These are phyloP conservation scores for Xiphophorus couchianus DNA, from an alignment of 2,113 vertebrate species.

Conservation along the genomic window DNA sequence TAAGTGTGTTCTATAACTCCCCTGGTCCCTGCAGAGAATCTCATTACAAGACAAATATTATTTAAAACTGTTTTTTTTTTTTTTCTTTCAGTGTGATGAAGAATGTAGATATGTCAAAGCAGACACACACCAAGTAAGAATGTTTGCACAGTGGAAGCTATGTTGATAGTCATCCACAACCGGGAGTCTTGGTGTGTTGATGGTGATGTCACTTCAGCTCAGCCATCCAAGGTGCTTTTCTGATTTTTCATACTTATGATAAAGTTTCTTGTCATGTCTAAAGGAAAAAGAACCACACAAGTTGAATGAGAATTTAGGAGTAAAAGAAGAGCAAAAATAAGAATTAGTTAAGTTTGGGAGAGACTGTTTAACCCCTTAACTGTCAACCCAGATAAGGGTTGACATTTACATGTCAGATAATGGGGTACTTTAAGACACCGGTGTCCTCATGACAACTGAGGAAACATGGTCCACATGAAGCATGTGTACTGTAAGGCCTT, in stretches of 20 bases:
- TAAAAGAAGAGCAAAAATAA: not conserved
- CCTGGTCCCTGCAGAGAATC: constrained; percentile 67
- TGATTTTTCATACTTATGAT: not conserved
- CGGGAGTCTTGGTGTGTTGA: constrained; percentile 3
- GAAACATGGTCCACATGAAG: not conserved
- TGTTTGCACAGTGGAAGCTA: constrained; percentile 31
- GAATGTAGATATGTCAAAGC: constrained; percentile 59
- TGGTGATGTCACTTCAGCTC: constrained; percentile 18
- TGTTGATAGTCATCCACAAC: constrained; percentile 47
- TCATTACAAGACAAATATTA: constrained; percentile 61
- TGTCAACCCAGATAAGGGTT: too few species aligned
- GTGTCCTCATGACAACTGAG: too few species aligned
- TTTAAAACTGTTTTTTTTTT: constrained; percentile 48
- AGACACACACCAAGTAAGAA: constrained; percentile 27
- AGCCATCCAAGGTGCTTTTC: constrained; percentile 13
- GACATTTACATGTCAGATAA: too few species aligned
- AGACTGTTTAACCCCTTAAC: not conserved
- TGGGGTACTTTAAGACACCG: too few species aligned
- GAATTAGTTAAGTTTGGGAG: not conserved
- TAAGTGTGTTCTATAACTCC: constrained; percentile 60
- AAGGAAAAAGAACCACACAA: not conserved
- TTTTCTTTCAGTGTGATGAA: constrained; percentile 56
- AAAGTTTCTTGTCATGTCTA: constrained; percentile 1
- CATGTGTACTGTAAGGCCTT: not conserved
- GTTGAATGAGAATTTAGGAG: not conserved